Base-by-base conservation (phyloP, 1,140 invertebrate species). In the Fopius arisanus region DNA sequence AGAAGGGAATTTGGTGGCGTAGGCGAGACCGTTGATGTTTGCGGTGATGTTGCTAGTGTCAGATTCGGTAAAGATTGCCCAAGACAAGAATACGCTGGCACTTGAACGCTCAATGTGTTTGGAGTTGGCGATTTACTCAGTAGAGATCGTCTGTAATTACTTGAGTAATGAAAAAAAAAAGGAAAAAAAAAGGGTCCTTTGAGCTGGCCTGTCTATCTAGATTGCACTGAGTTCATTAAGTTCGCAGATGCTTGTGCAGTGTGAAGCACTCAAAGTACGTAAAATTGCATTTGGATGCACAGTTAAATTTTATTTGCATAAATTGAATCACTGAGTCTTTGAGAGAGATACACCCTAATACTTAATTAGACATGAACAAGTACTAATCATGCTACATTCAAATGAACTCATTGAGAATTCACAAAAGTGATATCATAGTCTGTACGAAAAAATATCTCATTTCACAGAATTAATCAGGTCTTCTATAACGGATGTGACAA, bases 1-100 rank as follows among this genome's bases (percentile, higher is more conserved):
- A 89, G 81, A n/a, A 89, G 81, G 2, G 88, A 88, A 70, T 87
- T 84, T 67, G 87, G 84, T 40, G 87, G 82, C 66, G 86, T 87
- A 59, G 87, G 82, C 6, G 88, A 86, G 23, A 88, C 82, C 29
- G 85, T 85, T 23, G 89, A 87, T 5, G 87, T 87, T 74, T 87
- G 86, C 10, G 88, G 86, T 67, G 89, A 88, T 3, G 88, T 88
- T 21, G 87, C 89, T 65, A 91, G 81, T 19, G 90, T 92, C 66
- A 94, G 82, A 80, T 94, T 94, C 29, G 93, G 93, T 78, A 94
- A 83, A 71, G 92, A 93, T 83, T 94, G 93, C 23, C 93, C 93
- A 67, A 93, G 84, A 75, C 81, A 85, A 63, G 90, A 90, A 74
- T 90, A 91, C 12, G 90, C 84, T 31, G 91, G 90, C 6, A 94